phyloP scores from a whole-genome alignment of 2,113 vertebrate genomes.

The Pseudorectes ferrugineus region DNA sequence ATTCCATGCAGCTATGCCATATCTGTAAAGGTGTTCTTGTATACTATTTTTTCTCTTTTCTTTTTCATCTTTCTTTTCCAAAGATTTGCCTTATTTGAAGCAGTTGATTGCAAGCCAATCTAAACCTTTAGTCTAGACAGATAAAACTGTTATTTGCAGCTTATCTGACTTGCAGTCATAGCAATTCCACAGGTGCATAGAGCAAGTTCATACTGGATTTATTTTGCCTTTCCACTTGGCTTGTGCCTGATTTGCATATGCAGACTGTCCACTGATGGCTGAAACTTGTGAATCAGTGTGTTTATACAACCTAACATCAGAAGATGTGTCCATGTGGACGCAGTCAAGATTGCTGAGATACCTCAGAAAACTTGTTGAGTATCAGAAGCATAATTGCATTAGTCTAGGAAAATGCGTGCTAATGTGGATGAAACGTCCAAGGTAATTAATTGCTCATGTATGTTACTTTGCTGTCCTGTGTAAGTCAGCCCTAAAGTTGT shows the following conservation, averaged over 20 bases:
- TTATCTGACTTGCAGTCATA: constrained; percentile 7
- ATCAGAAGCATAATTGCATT: background rate
- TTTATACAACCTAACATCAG: background rate
- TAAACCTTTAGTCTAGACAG: constrained; percentile 52
- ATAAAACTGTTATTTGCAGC: constrained; percentile 32
- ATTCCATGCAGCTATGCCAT: background rate
- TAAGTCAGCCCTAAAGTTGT: background rate
- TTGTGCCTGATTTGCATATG: background rate
- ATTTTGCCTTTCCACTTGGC: background rate
- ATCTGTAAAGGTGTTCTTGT: background rate
- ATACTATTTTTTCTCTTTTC: background rate
- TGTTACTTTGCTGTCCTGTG: background rate
- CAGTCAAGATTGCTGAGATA: background rate
- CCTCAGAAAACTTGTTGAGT: background rate
- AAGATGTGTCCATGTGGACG: background rate
- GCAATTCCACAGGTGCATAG: constrained; percentile 28
- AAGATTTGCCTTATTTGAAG: background rate
- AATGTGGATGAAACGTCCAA: background rate
- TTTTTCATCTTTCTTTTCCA: background rate
- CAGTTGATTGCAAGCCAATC: constrained; percentile 3
- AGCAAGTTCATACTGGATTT: constrained; percentile 22
- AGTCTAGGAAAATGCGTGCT: background rate
- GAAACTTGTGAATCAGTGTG: background rate
- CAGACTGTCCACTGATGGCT: background rate
- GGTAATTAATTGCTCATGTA: background rate